Evolutionary conservation across 1,140 invertebrate genomes (phyloP), one percentile per base, ranked within the genome.

Genomic region (Pristionchus pacificus): DNA sequence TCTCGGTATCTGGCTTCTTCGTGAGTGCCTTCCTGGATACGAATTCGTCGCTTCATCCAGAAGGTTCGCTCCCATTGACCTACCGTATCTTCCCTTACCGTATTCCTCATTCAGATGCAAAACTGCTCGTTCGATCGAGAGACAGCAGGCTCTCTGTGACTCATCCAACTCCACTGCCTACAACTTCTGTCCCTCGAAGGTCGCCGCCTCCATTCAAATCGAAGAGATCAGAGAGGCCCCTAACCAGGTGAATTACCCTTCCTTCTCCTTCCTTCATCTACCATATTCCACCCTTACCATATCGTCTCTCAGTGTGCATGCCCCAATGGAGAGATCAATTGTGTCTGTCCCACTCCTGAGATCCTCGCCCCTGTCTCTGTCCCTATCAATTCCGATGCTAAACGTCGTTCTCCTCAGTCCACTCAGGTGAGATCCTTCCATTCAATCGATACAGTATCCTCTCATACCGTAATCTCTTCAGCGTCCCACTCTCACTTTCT

Each of bases 141-240:
- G 78, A n/a, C 80, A 82, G 67, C 77, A 82, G 70, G 31, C 74
- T 65, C 66, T 82, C n/a, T 83, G 80, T 62, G 71, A 81, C 49
- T 69, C 67, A 30, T 60, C 80, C 29, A 78, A 78, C 61, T 60
- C 78, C 28, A 72, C 70, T 24, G 61, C 70, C 29, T 82, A 80
- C 71, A 68, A 82, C 49, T 78, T 78, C 60, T 78, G 78, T 19
- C 49, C 69, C 19, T 49, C 38, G 19, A 49, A 49, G 19, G 38
- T 10, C 38, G 6, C 24, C 19, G 38, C 38, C 19, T 10, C 38
- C 19, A 49, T 49, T 49, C 6, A 10, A 19, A 71, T 79, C 30
- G 76, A 76, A 57, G 78, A 79, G 62, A 79, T 63, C 29, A 72
- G 75, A 49, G 67, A 71, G 63, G 75, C 72, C n/a, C 77, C 77